A percentile compares a stretch with the other conserved stretches of the same genome.
phyloP scores from a whole-genome alignment of 2,113 vertebrate species.

The Pluvialis apricaria region DNA sequence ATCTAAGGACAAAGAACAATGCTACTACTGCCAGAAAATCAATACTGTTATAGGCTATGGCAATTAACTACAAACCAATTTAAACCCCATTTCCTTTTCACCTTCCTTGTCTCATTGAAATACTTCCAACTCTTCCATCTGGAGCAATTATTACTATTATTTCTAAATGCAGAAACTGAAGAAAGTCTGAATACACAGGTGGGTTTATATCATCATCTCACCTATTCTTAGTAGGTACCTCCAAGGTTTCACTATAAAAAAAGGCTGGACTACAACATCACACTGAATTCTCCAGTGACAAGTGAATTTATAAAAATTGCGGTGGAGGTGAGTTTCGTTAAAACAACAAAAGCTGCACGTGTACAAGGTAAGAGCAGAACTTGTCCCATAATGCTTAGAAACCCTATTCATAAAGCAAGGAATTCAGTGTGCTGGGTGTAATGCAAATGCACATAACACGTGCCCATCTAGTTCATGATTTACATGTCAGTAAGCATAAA shows the following conservation, averaged over 20 bases:
- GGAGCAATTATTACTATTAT: background rate
- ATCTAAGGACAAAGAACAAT: conserved; percentile 20
- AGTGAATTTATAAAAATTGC: background rate
- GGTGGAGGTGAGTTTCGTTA: background rate
- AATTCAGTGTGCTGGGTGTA: background rate
- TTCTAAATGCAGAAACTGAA: background rate
- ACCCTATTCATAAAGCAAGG: background rate
- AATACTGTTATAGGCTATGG: conserved; percentile 30
- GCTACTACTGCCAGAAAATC: conserved; percentile 36
- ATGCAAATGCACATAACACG: background rate
- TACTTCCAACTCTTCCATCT: conserved; percentile 25
- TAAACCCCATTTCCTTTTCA: conserved; percentile 35
- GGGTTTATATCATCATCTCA: background rate
- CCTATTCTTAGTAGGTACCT: background rate
- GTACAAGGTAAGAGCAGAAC: background rate
- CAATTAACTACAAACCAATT: conserved; percentile 57
- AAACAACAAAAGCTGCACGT: background rate
- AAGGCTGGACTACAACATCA: background rate
- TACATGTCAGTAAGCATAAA: background rate
- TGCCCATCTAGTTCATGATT: background rate
- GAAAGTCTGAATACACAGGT: background rate
- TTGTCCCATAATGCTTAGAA: background rate
- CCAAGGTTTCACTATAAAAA: background rate
- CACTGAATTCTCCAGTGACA: background rate
- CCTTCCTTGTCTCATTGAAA: background rate